phyloP scores from a whole-genome alignment of 1,140 invertebrate species.

The Polypedilum vanderplanki region DNA sequence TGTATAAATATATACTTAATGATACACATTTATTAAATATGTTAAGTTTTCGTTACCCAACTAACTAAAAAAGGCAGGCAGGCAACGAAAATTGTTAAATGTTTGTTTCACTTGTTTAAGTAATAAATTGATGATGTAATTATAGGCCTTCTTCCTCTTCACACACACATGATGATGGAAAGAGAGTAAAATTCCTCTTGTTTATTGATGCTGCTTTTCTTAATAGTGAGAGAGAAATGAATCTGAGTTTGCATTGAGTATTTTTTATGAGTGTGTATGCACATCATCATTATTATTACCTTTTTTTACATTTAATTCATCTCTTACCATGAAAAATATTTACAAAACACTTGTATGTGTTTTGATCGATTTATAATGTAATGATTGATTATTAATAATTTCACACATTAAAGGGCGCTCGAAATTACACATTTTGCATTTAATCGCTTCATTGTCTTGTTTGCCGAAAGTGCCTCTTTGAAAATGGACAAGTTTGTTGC shows the following conservation, averaged over 20 bases:
- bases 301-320: constrained; percentile 14
- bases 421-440: constrained; percentile 20
- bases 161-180: constrained; percentile 3
- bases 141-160: constrained; percentile 22
- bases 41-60: constrained; percentile 20
- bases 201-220: no score
- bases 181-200: neutral
- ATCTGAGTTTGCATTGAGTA: neutral
- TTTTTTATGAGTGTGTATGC: neutral
- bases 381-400: constrained; percentile 29
- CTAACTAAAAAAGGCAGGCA: constrained; percentile 10
- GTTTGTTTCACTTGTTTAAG: constrained; percentile 26
- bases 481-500: neutral
- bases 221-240: neutral
- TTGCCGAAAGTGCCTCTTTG: no score
- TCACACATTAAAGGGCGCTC: constrained; percentile 27
- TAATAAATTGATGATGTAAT: constrained; percentile 29
- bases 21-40: constrained; percentile 28
- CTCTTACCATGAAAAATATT: neutral
- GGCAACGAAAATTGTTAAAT: constrained; percentile 24
- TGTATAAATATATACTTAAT: constrained; percentile 21
- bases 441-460: neutral
- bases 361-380: constrained; percentile 23
- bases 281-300: constrained; percentile 11
- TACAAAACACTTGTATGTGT: neutral